phyloP scores from a whole-genome alignment of 2,113 vertebrate species.

The Microtus pennsylvanicus region DNA sequence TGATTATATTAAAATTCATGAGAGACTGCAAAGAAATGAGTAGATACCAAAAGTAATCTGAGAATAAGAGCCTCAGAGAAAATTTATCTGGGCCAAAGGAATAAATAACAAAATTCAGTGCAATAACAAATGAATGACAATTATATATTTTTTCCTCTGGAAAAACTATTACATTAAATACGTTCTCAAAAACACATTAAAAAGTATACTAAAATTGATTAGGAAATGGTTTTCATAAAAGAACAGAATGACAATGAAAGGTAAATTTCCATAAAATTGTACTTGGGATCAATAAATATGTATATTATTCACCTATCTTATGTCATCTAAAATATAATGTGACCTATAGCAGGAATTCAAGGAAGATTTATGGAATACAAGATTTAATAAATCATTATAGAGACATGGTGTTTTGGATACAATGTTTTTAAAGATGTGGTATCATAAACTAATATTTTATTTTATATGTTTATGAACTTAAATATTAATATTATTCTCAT shows the following conservation, averaged over 20 bases:
- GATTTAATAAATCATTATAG: background rate
- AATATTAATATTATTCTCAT: background rate
- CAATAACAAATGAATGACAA: background rate
- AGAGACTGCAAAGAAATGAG: background rate
- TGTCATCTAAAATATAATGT: background rate
- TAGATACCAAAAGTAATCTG: background rate
- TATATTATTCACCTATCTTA: background rate
- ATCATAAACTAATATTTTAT: background rate
- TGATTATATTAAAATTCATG: background rate
- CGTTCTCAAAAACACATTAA: background rate
- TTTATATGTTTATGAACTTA: background rate
- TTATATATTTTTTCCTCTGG: background rate
- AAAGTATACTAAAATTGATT: background rate
- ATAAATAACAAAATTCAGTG: background rate
- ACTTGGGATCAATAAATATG: background rate
- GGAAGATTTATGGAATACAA: background rate
- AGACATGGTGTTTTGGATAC: background rate
- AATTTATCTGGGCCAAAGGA: background rate
- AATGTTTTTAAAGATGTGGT: background rate
- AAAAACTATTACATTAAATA: background rate
- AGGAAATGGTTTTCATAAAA: background rate
- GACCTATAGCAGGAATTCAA: background rate
- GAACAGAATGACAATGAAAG: background rate
- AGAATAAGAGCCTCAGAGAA: background rate
- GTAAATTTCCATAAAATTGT: background rate